Base-by-base conservation (phyloP, 2,888 invertebrate genomes). In the Phalera bucephala region DNA sequence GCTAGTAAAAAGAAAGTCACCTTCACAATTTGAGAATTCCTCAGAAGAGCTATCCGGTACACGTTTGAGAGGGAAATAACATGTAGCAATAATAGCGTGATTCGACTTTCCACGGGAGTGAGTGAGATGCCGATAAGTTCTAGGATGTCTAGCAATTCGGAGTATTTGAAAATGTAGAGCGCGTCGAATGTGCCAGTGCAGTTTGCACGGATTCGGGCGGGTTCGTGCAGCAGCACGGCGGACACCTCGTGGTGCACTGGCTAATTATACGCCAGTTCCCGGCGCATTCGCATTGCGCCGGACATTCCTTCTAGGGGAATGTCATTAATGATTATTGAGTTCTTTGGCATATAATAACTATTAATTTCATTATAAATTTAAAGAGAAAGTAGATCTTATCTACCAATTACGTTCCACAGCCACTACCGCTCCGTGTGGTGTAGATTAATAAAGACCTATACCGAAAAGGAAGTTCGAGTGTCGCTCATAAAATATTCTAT, bases 181-280 rank as follows among this genome's bases (percentile, higher is more conserved):
- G 30, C 30, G 31, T 29, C 31, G 30, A 25, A 33, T 33, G 33
- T 31, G 43, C 23, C 34, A 29, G 26, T 19, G 20, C 20, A 38
- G 33, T 33, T 32, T 36, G 41, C 22, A 20, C 10, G 20, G 31
- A 30, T 33, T 12, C 25, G 12, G n/a, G 28, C 21, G 25, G 29
- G 43, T 40, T 36, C 26, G 40, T 44, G 39, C 43, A 29, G 17
- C 35, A 27, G 6, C 21, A 29, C 7, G 1, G 17, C 19, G 25
- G 7, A 6, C 23, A 9, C 26, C 3, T 8, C 26, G 14, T 31
- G 17, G 20, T 48, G 40, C 41, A 33, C n/a, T 17, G 23, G 33
- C 44, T 52, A 44, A 38, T 48, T 30, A 53, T 48, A 48, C 23
- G 14, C 27, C 3, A 8, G 33, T 17, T 13, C 8, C 23, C 12